These are phyloP conservation scores for Aeoliscus strigatus DNA, from an alignment of 2,797 vertebrate genomes.

Conservation along the genomic window DNA sequence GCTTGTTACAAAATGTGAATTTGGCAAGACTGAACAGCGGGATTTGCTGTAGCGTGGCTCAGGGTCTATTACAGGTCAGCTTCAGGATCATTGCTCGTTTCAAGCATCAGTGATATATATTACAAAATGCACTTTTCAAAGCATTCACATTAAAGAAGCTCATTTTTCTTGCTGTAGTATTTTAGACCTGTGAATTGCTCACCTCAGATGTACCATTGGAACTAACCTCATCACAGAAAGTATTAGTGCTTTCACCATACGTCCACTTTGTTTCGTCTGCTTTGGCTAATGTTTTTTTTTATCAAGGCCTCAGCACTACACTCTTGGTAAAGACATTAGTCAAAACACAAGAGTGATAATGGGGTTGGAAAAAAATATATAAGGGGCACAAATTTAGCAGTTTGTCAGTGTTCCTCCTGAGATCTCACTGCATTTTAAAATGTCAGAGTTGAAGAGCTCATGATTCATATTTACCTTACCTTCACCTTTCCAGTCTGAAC, in stretches of 20 bases:
- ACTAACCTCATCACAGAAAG: background rate
- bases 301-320: slow-evolving; percentile 6
- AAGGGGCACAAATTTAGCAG: too few relatives aligned
- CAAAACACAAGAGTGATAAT: background rate
- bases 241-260: background rate
- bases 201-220: background rate
- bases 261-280: background rate
- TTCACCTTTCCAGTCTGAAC: slow-evolving; percentile 17
- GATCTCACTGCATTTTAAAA: background rate
- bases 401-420: background rate
- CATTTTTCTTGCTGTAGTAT: too few relatives aligned
- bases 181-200: too few relatives aligned
- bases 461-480: slow-evolving; percentile 1
- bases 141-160: too few relatives aligned
- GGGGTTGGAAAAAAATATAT: too few relatives aligned
- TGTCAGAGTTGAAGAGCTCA: slow-evolving; percentile 2
- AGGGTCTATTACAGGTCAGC: too few relatives aligned
- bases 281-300: slow-evolving; percentile 1
- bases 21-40: slow-evolving; percentile 1
- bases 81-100: too few relatives aligned
- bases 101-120: too few relatives aligned
- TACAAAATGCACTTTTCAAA: too few relatives aligned
- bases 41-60: too few relatives aligned
- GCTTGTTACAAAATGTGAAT: slow-evolving; percentile 20
- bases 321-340: slow-evolving; percentile 1